These are phyloP conservation scores for Drosophila subobscura DNA, from an alignment of 1,140 invertebrate genomes.

Conservation along the genomic window DNA sequence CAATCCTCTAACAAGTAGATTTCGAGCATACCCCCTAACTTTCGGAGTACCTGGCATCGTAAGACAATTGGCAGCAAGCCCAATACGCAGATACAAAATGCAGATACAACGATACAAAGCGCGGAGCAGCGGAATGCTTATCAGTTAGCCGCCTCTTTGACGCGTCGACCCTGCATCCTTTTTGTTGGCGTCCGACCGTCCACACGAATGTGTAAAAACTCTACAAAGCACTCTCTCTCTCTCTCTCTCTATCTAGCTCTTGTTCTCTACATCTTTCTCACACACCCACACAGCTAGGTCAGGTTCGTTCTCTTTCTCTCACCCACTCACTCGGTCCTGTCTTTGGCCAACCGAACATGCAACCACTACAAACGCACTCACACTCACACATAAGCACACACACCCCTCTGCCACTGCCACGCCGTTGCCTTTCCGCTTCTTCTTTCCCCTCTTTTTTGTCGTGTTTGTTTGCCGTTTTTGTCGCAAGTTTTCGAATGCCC, in stretches of 20 bases:
- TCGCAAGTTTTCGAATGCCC: slow-evolving; percentile 78
- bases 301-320: slow-evolving; percentile 21
- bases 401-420: slow-evolving; percentile 4
- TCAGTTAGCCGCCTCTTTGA: slow-evolving; percentile 77
- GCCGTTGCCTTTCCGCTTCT: slow-evolving; percentile 11
- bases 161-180: slow-evolving; percentile 22
- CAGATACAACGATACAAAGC: slow-evolving; percentile 46
- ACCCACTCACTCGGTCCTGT: slow-evolving; percentile 24
- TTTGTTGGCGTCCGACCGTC: slow-evolving; percentile 21
- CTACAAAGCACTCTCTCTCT: slow-evolving; percentile 62
- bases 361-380: slow-evolving; percentile 65
- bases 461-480: slow-evolving; percentile 73
- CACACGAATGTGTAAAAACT: slow-evolving; percentile 66
- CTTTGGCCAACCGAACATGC: slow-evolving; percentile 41
- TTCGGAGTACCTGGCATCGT: no score
- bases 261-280: slow-evolving; percentile 2
- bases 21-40: no score
- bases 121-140: slow-evolving; percentile 53
- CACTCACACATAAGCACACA: slow-evolving; percentile 29
- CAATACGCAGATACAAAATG: slow-evolving; percentile 51
- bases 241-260: not conserved
- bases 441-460: slow-evolving; percentile 32
- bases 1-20: slow-evolving; percentile 10
- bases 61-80: slow-evolving; percentile 55
- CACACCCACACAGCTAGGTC: slow-evolving; percentile 8